Base-by-base conservation (phyloP, 2,888 invertebrate genomes). In the Coelopa pilipes region DNA sequence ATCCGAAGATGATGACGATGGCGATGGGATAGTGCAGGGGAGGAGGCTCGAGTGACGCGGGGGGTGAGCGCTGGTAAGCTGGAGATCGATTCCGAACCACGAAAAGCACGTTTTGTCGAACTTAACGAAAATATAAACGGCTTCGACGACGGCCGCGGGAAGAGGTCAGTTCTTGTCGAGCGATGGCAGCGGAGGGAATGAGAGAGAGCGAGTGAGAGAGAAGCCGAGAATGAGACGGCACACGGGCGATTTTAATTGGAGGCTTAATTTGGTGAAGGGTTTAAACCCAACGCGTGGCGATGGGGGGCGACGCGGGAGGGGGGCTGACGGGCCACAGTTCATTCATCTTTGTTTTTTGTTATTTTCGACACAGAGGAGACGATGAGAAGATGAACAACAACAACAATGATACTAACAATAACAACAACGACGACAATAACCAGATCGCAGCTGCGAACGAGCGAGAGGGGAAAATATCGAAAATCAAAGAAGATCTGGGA, bases 131-230 rank as follows among this genome's bases (percentile, higher is more conserved):
- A 57, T n/a, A 13, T 21, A 57, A 12, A 11, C 19, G 21, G 57
- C n/a, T 7, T 19, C 57, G 19, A 3, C n/a, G 19, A n/a, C 13
- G 53, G 46, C 1, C 13, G 46, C 11, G 62, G 70, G 70, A 63
- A 66, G 74, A 74, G 74, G 74, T 74, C 74, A 74, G 74, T 74
- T 74, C 57, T 70, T 74, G 53, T 19, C n/a, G 55, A n/a, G 9
- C 11, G 11, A 53, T 15, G 24, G 53, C 19, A 50, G 50, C n/a
- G 15, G 53, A 15, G 57, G 10, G 19, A 57, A 11, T 2, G 21
- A 21, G 21, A 21, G 21, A 57, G 21, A 57, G 12, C 17, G 57
- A 57, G n/a, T n/a, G 21, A 17, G 21, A 57, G 19, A 17, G 34
- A 34, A 34, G 34, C 7, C 7, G 2, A 4, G 7, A 34, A 34